Evolutionary conservation across 2,113 vertebrate species (phyloP), one percentile per base, ranked within the genome.

Genomic region (Cyphomyrus discorhynchus): DNA sequence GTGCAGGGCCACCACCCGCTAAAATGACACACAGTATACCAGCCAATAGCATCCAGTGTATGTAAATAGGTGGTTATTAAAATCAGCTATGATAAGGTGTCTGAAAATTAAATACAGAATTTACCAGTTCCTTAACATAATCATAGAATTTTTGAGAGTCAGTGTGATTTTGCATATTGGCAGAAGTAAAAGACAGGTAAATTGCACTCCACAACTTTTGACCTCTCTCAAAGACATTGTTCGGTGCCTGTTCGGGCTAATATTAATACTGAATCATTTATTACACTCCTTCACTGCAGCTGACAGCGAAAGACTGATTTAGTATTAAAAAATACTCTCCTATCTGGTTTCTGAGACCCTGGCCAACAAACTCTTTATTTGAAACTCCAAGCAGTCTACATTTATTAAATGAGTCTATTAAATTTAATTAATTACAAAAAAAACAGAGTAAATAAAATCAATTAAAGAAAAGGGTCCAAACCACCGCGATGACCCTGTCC

Each of bases 261-360:
- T 85, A 19, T n/a, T 80, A 86, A 46, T 86, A 13, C 83, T 86
- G 11, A 15, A 39, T 42, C 35, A 42, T 80, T 42, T 80, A 80
- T 80, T 42, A 80, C 2, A 0, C 74, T 42, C 74, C 74, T 80
- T 80, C 74, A 80, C 74, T 42, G 74, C 31, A 39, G 74, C 35
- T 80, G 58, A 89, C 19, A n/a, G 89, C n/a, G 42, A 31, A 88
- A 77, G 56, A 86, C 45, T 89, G 58, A 47, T 89, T 46, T 50
- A 42, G 46, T 77, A 62, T 49, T 58, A 56, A 53, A 62, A 39
- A 45, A 83, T n/a, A 17, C 35, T 88, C 21, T 53, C 10, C 70
- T 13, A 27, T 52, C 24, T 24, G 17, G 19, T 39, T 39, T 39
- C 46, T 46, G 27, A 66, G 62, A 66, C 5, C 31, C 31, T 39